Percentiles rank a stretch among this genome's conserved stretches.
Evolutionary conservation across 2,113 vertebrate genomes (phyloP).

Genomic region (Poeciliopsis occidentalis): DNA sequence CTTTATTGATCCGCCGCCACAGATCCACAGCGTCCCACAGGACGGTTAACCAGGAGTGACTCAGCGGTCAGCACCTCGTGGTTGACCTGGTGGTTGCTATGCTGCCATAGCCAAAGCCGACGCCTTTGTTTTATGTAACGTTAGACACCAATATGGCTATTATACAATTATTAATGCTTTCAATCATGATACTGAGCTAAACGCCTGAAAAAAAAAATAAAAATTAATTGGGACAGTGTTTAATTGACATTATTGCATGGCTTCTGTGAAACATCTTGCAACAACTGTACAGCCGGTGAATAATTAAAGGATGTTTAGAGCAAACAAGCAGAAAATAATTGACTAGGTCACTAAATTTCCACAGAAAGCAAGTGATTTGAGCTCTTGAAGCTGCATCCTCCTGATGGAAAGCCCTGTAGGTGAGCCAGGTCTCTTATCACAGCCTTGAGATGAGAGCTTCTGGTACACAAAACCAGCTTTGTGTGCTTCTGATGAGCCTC

Average conservation of each 20-base stretch:
- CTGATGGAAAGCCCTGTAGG: slow-evolving; percentile 64
- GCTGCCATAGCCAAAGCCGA: slow-evolving; percentile 31
- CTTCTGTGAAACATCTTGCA: neutral
- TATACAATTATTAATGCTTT: neutral
- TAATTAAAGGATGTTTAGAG: neutral
- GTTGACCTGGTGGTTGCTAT: slow-evolving; percentile 34
- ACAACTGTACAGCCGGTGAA: neutral
- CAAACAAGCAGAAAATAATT: neutral
- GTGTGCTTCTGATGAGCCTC: slow-evolving; percentile 46
- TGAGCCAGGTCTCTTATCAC: slow-evolving; percentile 62
- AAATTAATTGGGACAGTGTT: neutral
- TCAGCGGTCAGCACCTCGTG: slow-evolving; percentile 54
- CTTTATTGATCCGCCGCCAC: slow-evolving; percentile 57
- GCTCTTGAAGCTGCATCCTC: neutral
- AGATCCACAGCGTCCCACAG: slow-evolving; percentile 47
- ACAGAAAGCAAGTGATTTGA: neutral
- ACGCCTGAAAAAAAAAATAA: neutral
- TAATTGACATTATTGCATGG: neutral
- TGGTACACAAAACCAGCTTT: slow-evolving; percentile 67
- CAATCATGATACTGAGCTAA: neutral
- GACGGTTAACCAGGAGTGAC: slow-evolving; percentile 48
- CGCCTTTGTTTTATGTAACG: slow-evolving; percentile 1
- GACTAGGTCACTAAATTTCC: neutral
- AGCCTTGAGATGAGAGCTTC: slow-evolving; percentile 38
- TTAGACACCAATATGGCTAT: neutral